A percentile compares a stretch with the other conserved stretches of the same genome.
phyloP scores from a whole-genome alignment of 2,113 vertebrate genomes.

The Oenanthe oenanthe region DNA sequence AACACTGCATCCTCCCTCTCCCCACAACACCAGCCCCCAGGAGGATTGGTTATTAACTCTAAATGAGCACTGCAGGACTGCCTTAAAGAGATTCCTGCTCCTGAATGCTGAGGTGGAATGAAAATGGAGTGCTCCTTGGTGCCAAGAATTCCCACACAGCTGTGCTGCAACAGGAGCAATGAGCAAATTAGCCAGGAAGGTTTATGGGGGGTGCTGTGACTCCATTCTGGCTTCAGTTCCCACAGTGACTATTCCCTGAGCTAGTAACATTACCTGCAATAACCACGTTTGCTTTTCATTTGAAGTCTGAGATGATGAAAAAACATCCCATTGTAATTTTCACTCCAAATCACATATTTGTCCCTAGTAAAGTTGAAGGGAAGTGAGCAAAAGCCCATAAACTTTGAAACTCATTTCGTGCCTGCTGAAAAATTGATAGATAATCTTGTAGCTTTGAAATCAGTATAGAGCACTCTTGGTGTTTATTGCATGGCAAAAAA shows the following conservation, averaged over 20 bases:
- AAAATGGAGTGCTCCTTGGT: conserved; percentile 2
- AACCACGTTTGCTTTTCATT: background rate
- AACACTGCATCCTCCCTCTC: background rate
- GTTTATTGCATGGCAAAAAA: background rate
- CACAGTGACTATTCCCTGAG: background rate
- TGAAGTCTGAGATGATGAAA: background rate
- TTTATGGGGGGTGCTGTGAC: background rate
- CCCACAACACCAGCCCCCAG: background rate
- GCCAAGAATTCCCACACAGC: conserved; percentile 25
- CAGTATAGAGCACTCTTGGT: background rate
- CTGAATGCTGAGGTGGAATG: background rate
- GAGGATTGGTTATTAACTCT: background rate
- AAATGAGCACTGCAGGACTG: background rate
- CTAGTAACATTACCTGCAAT: background rate
- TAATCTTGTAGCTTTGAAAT: conserved; percentile 1
- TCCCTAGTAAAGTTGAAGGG: background rate
- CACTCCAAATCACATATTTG: background rate
- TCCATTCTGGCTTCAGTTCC: background rate
- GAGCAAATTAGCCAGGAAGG: background rate
- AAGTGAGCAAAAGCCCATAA: conserved; percentile 20
- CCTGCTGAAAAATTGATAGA: background rate
- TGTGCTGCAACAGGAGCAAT: background rate
- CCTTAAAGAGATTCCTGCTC: conserved; percentile 15
- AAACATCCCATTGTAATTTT: background rate
- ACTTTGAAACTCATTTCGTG: conserved; percentile 17